Base-by-base conservation (phyloP, 1,140 invertebrate species). In the Brachionus koreanus region DNA sequence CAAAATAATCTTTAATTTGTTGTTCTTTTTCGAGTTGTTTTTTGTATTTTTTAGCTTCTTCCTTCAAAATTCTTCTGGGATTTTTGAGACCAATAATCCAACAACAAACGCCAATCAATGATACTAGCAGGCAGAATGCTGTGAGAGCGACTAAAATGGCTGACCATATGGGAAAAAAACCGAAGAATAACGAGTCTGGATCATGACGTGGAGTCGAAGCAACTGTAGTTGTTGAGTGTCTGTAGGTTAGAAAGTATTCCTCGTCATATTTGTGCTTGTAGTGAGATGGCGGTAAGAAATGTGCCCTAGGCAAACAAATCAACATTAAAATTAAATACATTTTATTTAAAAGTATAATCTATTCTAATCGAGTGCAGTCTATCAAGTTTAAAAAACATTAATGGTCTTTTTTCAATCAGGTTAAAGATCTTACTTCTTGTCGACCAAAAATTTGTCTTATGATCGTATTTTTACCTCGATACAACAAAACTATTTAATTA, bases 161-260 rank as follows among this genome's bases (percentile, higher is more conserved):
- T 37, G 49, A 57, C 76, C 76, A 79, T 6, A 79, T 79, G 23
- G 76, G 76, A 43, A 79, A 79, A 35, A 79, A 79, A 9, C 76
- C 76, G 5, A 74, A 74, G 46, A 74, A 74, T 12, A 74, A 19
- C 19, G 69, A 74, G 25, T 74, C 69, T 25, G 69, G 69, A 46
- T 74, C 42, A 1, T 13, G 39, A 10, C n/a, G 6, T 13, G 69
- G 69, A 16, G 69, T 46, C 1, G 19, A 23, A 12, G 42, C 9
- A 19, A 23, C 16, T 12, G 69, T 74, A 46, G 69, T 74, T 25
- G 69, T 74, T 13, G 69, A 46, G 19, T 74, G 43, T 39, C 43
- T 74, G 25, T 74, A 74, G 4, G 69, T 74, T 29, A 74, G 25
- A 46, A 35, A 74, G 13, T 46, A 74, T 25, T 46, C n/a, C 25